These are phyloP conservation scores for Eupithecia exiguata DNA, from an alignment of 2,888 invertebrate genomes.

Conservation along the genomic window DNA sequence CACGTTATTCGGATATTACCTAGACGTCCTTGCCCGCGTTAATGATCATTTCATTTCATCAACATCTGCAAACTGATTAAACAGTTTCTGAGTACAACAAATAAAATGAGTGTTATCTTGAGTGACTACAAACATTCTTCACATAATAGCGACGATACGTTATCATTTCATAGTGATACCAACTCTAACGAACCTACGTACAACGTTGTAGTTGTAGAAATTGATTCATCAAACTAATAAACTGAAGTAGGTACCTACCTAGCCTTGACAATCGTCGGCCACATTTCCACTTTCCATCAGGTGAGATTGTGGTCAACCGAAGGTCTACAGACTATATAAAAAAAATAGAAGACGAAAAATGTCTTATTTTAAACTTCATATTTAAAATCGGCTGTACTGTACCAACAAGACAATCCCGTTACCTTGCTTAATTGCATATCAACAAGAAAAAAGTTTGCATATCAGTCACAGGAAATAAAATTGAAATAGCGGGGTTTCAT, in stretches of 20 bases:
- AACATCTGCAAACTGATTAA: slow-evolving; percentile 38
- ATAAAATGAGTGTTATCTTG: slow-evolving; percentile 25
- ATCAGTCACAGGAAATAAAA: neutral
- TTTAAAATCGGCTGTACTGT: too few species aligned
- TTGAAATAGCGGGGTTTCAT: neutral
- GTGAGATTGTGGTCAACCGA: too few species aligned
- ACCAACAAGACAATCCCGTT: neutral
- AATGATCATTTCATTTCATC: slow-evolving; percentile 34
- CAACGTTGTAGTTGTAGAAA: neutral
- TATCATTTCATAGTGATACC: slow-evolving; percentile 31
- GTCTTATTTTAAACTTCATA: too few species aligned
- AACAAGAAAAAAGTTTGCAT: neutral
- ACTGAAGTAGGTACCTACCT: neutral
- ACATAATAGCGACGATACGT: slow-evolving; percentile 31
- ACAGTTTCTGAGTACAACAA: slow-evolving; percentile 20
- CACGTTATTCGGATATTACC: slow-evolving; percentile 31
- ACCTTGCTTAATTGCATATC: neutral
- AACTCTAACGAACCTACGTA: neutral
- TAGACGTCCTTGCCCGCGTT: slow-evolving; percentile 22
- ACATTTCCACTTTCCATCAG: too few species aligned
- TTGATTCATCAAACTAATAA: neutral
- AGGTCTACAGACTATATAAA: too few species aligned
- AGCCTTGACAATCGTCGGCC: neutral
- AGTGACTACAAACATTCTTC: slow-evolving; percentile 31
- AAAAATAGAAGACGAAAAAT: too few species aligned